Conservation (phyloP, 2,113 vertebrate species). For the Crotalus tigris region DNA sequence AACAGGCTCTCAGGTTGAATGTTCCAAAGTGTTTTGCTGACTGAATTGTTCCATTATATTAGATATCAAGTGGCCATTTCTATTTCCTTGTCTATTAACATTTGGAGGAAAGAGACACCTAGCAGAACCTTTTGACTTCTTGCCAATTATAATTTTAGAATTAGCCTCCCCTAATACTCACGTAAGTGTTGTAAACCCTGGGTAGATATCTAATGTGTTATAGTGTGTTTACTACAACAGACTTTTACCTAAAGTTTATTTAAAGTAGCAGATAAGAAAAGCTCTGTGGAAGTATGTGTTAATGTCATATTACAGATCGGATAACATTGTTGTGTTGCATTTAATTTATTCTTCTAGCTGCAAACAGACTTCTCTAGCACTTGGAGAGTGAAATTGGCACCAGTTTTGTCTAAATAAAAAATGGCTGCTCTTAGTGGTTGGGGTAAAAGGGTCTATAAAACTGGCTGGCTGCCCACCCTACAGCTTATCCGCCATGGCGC, state of each 20-base stretch:
- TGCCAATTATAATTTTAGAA: neutral
- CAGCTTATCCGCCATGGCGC: slow-evolving; percentile 80
- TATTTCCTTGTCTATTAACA: neutral
- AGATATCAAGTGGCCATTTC: neutral
- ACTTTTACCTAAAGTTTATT: neutral
- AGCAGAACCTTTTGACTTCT: neutral
- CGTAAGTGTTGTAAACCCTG: neutral
- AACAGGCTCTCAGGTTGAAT: neutral
- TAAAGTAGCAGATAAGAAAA: neutral
- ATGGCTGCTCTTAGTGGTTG: neutral
- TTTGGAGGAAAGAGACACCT: neutral
- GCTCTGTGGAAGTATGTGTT: neutral
- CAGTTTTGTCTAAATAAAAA: neutral
- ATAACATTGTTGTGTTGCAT: neutral
- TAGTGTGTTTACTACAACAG: neutral
- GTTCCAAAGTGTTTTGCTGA: neutral
- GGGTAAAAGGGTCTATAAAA: neutral
- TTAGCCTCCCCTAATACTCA: neutral
- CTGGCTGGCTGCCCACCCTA: slow-evolving; percentile 76
- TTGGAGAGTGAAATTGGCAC: neutral
- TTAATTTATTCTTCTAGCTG: neutral
- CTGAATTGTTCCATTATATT: neutral
- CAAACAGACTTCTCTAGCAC: neutral
- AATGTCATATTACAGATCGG: neutral
- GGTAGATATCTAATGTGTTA: neutral